Evolutionary conservation across 92 coral and sea anemone genomes (phyloP), one percentile per base, ranked within the genome.

Genomic region (Muricea muricata): DNA sequence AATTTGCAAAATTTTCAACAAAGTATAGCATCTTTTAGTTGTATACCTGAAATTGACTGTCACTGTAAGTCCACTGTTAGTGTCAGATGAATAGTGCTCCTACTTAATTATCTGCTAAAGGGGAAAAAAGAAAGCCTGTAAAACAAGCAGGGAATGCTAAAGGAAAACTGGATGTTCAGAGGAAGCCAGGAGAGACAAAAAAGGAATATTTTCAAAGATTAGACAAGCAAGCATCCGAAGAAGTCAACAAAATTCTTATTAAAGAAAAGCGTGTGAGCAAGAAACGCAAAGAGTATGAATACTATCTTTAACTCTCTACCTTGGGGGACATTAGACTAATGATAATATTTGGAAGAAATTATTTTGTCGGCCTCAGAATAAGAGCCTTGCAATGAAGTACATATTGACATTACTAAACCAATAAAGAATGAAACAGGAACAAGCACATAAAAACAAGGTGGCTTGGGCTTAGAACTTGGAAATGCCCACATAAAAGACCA

Each of bases 201-300:
- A 81, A 75, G 73, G 87, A 90, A 14, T 93, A 86, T 60, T 93
- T 89, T 32, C 37, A 85, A 54, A 90, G 99, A 71, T 90, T 93
- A 76, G 97, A 93, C 46, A 87, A 67, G 0, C 97, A 93, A 48
- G 79, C 99, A 30, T 87, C 99, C 0, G 37, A n/a, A 8, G 91
- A 94, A 26, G 89, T 93, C 57, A 93, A 92, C 14, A 80, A 86
- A 39, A 85, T 82, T 31, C 78, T 96, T 71, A 80, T 81, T 63
- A 85, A 84, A 32, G 85, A 91, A 40, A 85, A 85, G 35, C 87
- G 81, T 31, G 66, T 96, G 79, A 93, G 97, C 41, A 92, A 87
- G 35, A 93, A 91, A 65, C 89, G 99, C 45, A 96, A 93, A 84
- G 91, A 84, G 99, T 90, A 85, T 66, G 80, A 6, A n/a, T 15